phyloP scores from a whole-genome alignment of 1,140 invertebrate genomes.

The Eurosta solidaginis region DNA sequence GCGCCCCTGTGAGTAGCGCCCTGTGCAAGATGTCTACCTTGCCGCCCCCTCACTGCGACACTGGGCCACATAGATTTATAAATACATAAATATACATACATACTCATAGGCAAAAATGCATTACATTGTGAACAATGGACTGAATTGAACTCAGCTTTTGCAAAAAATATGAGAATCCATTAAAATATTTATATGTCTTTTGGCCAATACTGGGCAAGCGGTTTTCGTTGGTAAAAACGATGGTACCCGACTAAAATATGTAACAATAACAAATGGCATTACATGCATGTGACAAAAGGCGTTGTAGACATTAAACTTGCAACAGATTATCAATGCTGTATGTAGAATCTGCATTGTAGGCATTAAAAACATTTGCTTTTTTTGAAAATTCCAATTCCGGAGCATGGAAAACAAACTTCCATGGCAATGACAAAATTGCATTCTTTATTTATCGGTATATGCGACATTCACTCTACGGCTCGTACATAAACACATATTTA shows the following conservation, averaged over 20 bases:
- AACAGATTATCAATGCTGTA: too few relatives aligned
- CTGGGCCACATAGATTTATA: background rate
- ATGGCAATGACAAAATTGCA: slow-evolving; percentile 4
- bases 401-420: background rate
- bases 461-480: background rate
- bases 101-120: background rate
- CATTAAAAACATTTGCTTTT: background rate
- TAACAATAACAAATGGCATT: background rate
- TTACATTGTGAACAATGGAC: background rate
- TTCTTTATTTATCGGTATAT: background rate
- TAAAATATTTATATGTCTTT: slow-evolving; percentile 22
- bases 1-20: too few relatives aligned
- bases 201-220: slow-evolving; percentile 1
- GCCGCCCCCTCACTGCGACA: too few relatives aligned
- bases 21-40: too few relatives aligned
- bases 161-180: slow-evolving; percentile 22
- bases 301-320: background rate
- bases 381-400: background rate
- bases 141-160: background rate
- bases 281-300: slow-evolving; percentile 1
- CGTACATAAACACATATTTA: background rate
- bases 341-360: background rate
- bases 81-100: background rate
- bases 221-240: background rate
- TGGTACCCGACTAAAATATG: background rate